Conservation (phyloP, 2,888 invertebrate species). For the Diplazon laetatorius region DNA sequence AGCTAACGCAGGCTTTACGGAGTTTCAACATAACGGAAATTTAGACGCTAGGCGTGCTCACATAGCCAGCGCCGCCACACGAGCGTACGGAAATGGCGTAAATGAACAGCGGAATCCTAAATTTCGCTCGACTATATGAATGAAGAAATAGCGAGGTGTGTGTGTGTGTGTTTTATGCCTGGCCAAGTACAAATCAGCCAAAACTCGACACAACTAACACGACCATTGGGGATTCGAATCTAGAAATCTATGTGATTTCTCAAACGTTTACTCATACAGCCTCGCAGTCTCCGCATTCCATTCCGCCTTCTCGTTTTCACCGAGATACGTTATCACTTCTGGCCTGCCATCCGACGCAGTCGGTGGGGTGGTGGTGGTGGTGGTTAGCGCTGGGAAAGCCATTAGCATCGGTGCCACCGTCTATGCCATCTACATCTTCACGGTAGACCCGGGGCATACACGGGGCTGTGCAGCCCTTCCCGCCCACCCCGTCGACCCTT, state of each 20-base stretch:
- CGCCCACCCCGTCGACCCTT: constrained; percentile 17
- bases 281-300: constrained; percentile 30
- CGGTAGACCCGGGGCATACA: constrained; percentile 15
- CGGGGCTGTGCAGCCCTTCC: constrained; percentile 11
- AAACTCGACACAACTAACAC: constrained; percentile 71
- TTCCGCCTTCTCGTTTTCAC: constrained; percentile 46
- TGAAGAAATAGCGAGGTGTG: constrained; percentile 25
- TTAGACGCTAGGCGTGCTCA: constrained; percentile 51
- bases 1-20: constrained; percentile 61
- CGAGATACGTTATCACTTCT: constrained; percentile 48
- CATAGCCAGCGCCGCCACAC: constrained; percentile 3
- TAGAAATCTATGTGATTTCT: constrained; percentile 45
- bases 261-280: constrained; percentile 48
- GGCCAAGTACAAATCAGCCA: constrained; percentile 60
- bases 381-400: constrained; percentile 70
- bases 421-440: constrained; percentile 28
- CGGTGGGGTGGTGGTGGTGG: constrained; percentile 22
- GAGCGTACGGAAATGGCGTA: constrained; percentile 34
- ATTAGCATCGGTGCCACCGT: constrained; percentile 69
- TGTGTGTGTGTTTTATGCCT: constrained; percentile 66
- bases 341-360: constrained; percentile 23
- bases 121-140: constrained; percentile 49
- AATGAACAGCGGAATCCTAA: constrained; percentile 56
- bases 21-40: constrained; percentile 66
- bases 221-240: constrained; percentile 43